Percentiles rank a stretch among this genome's conserved stretches.
These are phyloP conservation scores for Trematomus loennbergii DNA, from an alignment of 2,113 vertebrate species.

Conservation along the genomic window DNA sequence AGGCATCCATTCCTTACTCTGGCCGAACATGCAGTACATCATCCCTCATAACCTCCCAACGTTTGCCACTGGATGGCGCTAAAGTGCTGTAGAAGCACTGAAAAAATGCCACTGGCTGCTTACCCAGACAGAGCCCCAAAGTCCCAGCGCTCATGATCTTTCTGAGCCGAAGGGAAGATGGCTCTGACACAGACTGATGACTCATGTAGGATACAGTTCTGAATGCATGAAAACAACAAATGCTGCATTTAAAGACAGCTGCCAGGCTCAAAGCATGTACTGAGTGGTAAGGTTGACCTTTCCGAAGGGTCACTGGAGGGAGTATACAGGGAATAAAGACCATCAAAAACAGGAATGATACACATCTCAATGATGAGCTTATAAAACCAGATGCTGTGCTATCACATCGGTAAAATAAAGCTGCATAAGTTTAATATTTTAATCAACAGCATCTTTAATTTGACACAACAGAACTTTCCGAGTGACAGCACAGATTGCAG, in stretches of 20 bases:
- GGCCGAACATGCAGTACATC: background rate
- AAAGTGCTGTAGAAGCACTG: constrained; percentile 26
- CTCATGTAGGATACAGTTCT: constrained; percentile 47
- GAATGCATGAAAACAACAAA: constrained; percentile 52
- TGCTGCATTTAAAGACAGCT: constrained; percentile 14
- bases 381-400: constrained; percentile 16
- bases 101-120: constrained; percentile 17
- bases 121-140: constrained; percentile 52
- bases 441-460: constrained; percentile 53
- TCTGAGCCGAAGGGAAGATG: constrained; percentile 55
- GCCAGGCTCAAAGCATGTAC: background rate
- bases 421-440: constrained; percentile 16
- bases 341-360: background rate
- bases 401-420: background rate
- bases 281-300: background rate
- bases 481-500: constrained; percentile 71
- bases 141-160: constrained; percentile 76
- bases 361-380: background rate
- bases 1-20: no score
- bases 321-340: background rate
- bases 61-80: constrained; percentile 66
- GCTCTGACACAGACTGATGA: constrained; percentile 71
- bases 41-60: background rate
- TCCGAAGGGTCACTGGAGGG: background rate
- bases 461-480: constrained; percentile 60